These are phyloP conservation scores for Probosciger aterrimus DNA, from an alignment of 2,113 vertebrate genomes.

Conservation along the genomic window DNA sequence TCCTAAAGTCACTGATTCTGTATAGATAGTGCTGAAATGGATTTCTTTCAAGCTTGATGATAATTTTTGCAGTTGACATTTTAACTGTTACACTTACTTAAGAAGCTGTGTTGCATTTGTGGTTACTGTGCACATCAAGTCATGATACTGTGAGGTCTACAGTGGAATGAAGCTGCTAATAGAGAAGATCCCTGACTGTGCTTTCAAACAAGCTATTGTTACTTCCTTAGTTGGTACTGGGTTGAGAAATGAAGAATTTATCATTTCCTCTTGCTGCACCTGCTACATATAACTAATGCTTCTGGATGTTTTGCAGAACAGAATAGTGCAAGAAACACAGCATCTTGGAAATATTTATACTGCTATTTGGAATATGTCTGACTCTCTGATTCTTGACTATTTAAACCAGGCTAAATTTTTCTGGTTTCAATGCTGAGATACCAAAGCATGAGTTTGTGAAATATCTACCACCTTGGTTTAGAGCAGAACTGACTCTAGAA, in stretches of 20 bases:
- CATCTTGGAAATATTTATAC: neutral
- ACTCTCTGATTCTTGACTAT: neutral
- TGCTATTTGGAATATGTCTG: neutral
- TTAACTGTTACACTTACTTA: neutral
- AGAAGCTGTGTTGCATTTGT: neutral
- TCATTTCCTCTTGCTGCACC: neutral
- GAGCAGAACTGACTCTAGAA: neutral
- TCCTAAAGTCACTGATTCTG: neutral
- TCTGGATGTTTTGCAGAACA: neutral
- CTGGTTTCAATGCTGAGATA: neutral
- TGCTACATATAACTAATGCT: neutral
- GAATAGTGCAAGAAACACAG: neutral
- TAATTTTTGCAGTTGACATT: neutral
- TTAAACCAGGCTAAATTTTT: neutral
- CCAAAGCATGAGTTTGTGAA: neutral
- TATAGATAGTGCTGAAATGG: neutral
- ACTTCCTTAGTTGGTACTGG: neutral
- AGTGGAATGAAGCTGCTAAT: neutral
- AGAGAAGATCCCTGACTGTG: neutral
- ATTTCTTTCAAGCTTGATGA: neutral
- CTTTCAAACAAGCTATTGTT: neutral
- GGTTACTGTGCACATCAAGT: neutral
- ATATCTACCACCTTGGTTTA: neutral
- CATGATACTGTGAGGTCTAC: neutral
- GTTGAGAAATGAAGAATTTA: neutral